These are phyloP conservation scores for Styela plicata DNA, from an alignment of 23 tunicate species.

Conservation along the genomic window DNA sequence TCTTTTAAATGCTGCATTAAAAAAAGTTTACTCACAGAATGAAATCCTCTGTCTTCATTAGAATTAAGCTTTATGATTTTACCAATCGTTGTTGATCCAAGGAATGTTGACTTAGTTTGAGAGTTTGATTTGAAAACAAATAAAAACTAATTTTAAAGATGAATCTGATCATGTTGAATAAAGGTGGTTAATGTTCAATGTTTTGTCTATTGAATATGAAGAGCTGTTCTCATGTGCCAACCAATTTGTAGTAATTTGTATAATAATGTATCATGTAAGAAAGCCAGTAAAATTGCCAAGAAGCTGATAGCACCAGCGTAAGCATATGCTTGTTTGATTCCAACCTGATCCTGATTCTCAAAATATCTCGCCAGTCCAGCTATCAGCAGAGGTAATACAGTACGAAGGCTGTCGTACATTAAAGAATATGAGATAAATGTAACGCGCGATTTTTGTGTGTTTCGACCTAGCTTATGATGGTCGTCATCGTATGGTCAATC, in stretches of 20 bases:
- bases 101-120: conserved; percentile 63
- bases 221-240: conserved; percentile 66
- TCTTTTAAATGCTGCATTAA: not conserved
- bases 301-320: conserved; percentile 47
- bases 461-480: no score
- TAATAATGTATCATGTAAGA: conserved; percentile 25
- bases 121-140: conserved; percentile 35
- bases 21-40: conserved; percentile 36
- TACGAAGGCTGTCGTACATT: conserved; percentile 2
- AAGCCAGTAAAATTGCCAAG: conserved; percentile 6
- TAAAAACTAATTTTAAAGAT: conserved; percentile 93
- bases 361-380: conserved; percentile 8
- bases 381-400: not conserved
- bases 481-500: no score
- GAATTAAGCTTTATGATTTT: conserved; percentile 79
- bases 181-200: no score
- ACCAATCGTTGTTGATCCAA: conserved; percentile 61
- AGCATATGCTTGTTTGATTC: conserved; percentile 35
- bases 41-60: conserved; percentile 78
- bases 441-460: no score
- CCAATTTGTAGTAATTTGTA: conserved; percentile 39
- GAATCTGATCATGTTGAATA: no score
- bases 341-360: not conserved
- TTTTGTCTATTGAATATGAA: no score
- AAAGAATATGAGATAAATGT: not conserved